Evolutionary conservation across 2,113 vertebrate species (phyloP), one percentile per base, ranked within the genome.

Genomic region (Pogona vitticeps): DNA sequence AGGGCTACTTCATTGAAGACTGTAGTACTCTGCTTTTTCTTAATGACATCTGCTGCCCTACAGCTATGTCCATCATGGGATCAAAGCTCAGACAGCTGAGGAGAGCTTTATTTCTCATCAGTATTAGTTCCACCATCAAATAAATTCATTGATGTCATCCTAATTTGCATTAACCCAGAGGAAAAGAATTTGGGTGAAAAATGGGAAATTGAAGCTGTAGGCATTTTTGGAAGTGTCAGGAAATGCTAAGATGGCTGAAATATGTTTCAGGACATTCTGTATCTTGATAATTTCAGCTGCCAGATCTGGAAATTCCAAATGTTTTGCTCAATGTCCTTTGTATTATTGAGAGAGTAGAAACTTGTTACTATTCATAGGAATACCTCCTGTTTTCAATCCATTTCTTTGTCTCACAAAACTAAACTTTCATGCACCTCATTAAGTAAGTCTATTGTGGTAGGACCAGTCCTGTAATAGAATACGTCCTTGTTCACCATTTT

Each of bases 231-330:
- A 79, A 3, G 21, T n/a, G 58, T 52, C 75, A 70, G 38, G 61
- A 80, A 84, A 65, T 63, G 65, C 52, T 80, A 28, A 36, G 21
- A 8, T 68, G 40, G 42, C 8, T 84, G 28, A 56, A 56, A 73
- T 76, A 70, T 23, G 38, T 61, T 82, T 89, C 31, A 38, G 73
- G 61, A 70, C 79, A 77, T 89, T 86, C 56, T 82, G 46, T 85
- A 46, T 61, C 23, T 76, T 71, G 56, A 78, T n/a, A 46, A 42
- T 56, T 73, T 67, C 59, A 81, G 65, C 40, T 56, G 73, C 61
- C 31, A 89, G 73, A 28, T 17, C 38, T 86, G 40, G 72, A 42
- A 83, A 75, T 10, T 10, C 42, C 56, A 76, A 42, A 26, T 26
- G 68, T 14, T 72, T 78, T 83, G n/a, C 33, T 84, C 2, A 12